Base-by-base conservation (phyloP, 2,113 vertebrate genomes). In the Erpornis zantholeuca region DNA sequence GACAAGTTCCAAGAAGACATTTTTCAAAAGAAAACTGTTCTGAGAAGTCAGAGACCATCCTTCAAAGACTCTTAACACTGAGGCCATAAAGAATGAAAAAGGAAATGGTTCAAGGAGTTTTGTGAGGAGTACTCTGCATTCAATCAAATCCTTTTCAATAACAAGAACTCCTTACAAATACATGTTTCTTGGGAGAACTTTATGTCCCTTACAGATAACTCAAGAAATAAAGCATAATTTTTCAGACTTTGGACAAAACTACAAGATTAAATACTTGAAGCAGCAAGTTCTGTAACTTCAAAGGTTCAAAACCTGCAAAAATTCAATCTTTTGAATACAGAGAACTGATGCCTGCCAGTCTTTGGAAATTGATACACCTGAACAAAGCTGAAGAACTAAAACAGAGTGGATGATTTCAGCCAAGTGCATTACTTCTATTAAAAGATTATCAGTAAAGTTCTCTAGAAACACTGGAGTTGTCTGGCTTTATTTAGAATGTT, bases 1-100 rank as follows among this genome's bases (percentile, higher is more conserved):
- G 11, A 19, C 3, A 66, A 25, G 9, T 25, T 47, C 25, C 45
- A 60, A n/a, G 17, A 24, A 66, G 40, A 61, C 38, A 36, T 7
- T 47, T 76, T 25, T 12, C 24, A 35, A 60, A 45, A 53, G 19
- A 45, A 53, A 61, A 40, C 40, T 23, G 19, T 3, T 17, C 29
- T 27, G 12, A 25, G 2, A 52, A 40, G 35, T 68, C 33, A 71
- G 52, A 65, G 47, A 16, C 4, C 0, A 0, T 61, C 38, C n/a
- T 18, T 66, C 88, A 44, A 45, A 68, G 15, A 75, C 64, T 45
- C 28, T 2, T 25, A 76, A 22, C 1, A 2, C 4, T 47, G 24
- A 53, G 56, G 21, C 16, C 50, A 66, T 27, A 66, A 85, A 64
- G 33, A 86, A 65, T 3, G 17, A 91, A 19, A 36, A 42, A 85